Conservation (phyloP, 1,140 invertebrate genomes). For the Aphaenogaster ashmeadi region DNA sequence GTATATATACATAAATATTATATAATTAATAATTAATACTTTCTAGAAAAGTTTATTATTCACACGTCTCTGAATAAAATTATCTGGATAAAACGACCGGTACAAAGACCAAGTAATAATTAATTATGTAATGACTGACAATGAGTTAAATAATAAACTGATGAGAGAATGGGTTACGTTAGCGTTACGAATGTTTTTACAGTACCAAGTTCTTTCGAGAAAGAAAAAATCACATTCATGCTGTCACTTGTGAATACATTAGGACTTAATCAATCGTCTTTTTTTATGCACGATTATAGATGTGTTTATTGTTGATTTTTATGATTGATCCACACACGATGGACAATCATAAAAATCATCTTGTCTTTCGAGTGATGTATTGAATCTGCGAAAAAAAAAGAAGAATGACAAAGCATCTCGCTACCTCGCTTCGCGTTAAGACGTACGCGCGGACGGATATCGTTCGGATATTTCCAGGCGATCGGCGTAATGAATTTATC, state of each 20-base stretch:
- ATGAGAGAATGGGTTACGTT: not conserved
- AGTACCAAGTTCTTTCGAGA: not conserved
- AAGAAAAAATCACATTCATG: not conserved
- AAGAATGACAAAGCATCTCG: not conserved
- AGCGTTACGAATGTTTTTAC: not conserved
- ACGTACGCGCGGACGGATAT: not conserved
- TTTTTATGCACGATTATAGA: not conserved
- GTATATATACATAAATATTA: not conserved
- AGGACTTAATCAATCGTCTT: not conserved
- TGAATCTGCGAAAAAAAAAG: not conserved
- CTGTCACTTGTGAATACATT: not conserved
- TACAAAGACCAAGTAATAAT: not conserved
- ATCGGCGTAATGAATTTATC: conserved; percentile 31
- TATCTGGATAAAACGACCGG: not conserved
- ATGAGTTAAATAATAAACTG: conserved; percentile 21
- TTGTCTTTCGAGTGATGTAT: not conserved
- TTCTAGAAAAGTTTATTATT: not conserved
- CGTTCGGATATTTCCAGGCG: not conserved
- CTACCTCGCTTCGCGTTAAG: not conserved
- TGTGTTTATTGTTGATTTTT: not conserved
- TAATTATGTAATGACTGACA: conserved; percentile 20
- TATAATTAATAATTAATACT: not conserved
- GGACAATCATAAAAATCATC: not conserved
- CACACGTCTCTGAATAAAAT: not conserved
- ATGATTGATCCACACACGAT: not conserved